Conservation (phyloP, 2,888 invertebrate species). For the Caenorhabditis plicata region DNA sequence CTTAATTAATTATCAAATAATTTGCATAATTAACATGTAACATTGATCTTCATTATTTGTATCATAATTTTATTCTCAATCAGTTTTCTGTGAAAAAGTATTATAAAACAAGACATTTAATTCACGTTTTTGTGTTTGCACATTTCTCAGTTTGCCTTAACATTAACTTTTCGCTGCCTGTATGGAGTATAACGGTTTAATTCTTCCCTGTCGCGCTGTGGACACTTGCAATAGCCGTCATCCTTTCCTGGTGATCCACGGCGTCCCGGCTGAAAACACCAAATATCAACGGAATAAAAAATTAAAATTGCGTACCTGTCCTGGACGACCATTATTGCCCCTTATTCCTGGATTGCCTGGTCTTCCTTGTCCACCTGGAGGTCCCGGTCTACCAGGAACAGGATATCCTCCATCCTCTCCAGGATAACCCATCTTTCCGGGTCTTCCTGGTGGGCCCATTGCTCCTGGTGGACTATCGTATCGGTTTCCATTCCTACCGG, state of each 20-base stretch:
- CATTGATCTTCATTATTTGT: too few species aligned
- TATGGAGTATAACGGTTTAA: too few species aligned
- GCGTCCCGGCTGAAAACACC: conserved; percentile 12
- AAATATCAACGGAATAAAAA: too few species aligned
- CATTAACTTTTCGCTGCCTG: too few species aligned
- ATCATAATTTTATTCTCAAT: too few species aligned
- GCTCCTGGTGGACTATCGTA: conserved; percentile 11
- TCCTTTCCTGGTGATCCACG: conserved; percentile 16
- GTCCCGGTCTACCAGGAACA: conserved; percentile 12
- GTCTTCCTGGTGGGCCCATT: conserved; percentile 11
- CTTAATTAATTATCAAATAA: too few species aligned
- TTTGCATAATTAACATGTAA: too few species aligned
- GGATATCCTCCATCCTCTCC: conserved; percentile 19
- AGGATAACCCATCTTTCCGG: conserved; percentile 10
- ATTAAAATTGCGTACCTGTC: conserved; percentile 6
- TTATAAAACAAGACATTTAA: too few species aligned
- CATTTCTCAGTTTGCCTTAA: too few species aligned
- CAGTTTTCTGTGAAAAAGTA: too few species aligned
- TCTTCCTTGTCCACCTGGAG: conserved; percentile 6
- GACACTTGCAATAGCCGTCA: conserved; percentile 27
- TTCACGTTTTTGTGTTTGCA: too few species aligned
- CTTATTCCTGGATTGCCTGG: conserved; percentile 10
- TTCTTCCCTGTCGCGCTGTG: too few species aligned
- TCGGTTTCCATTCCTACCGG: conserved; percentile 16
- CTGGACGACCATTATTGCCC: conserved; percentile 23